phyloP scores from a whole-genome alignment of 2,888 invertebrate genomes.

The Serrognathus titanus region DNA sequence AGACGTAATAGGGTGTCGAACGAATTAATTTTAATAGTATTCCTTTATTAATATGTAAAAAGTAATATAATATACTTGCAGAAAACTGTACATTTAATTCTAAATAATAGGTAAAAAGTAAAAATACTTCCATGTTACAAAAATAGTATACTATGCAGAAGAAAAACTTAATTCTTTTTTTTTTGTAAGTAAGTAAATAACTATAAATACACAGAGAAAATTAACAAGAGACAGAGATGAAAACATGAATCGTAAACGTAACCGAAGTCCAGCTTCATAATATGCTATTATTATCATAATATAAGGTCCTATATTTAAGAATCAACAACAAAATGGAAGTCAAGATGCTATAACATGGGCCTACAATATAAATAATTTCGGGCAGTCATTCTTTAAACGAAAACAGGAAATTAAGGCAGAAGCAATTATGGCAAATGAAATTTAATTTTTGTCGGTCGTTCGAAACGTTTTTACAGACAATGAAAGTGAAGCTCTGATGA shows the following conservation, averaged over 20 bases:
- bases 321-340: slow-evolving; percentile 6
- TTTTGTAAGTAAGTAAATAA: slow-evolving; percentile 2
- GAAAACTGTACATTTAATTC: slow-evolving; percentile 16
- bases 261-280: slow-evolving; percentile 16
- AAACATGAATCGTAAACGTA: background rate
- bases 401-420: background rate
- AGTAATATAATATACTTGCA: slow-evolving; percentile 10
- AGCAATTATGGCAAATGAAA: background rate
- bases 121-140: slow-evolving; percentile 18
- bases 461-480: background rate
- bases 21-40: background rate
- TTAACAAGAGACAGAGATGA: slow-evolving; percentile 1
- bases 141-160: slow-evolving; percentile 11
- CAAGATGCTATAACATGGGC: too few relatives aligned
- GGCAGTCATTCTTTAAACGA: slow-evolving; percentile 4
- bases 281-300: slow-evolving; percentile 1
- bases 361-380: too few relatives aligned
- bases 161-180: slow-evolving; percentile 8
- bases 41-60: slow-evolving; percentile 15
- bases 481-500: too few relatives aligned
- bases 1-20: too few relatives aligned
- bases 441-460: background rate
- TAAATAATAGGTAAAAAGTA: slow-evolving; percentile 15
- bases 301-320: too few relatives aligned
- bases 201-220: slow-evolving; percentile 8